phyloP scores from a whole-genome alignment of 2,888 invertebrate genomes.

The Anagyrus pseudococci region DNA sequence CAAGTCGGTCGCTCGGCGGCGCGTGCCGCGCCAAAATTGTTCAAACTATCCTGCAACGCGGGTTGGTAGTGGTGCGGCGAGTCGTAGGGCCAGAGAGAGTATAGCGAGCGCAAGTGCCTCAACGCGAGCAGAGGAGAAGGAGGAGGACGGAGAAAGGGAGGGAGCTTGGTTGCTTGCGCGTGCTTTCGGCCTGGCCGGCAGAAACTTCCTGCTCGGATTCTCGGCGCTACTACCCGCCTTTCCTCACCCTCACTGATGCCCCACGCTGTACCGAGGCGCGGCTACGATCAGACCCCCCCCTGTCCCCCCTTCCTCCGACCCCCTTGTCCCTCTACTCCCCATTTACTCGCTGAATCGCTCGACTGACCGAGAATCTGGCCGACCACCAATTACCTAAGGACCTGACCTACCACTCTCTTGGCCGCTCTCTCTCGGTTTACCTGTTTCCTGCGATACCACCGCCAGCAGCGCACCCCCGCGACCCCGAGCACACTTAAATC shows the following conservation, averaged over 20 bases:
- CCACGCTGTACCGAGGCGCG: slow-evolving; percentile 17
- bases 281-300: neutral
- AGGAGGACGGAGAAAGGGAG: slow-evolving; percentile 40
- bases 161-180: no score
- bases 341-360: slow-evolving; percentile 47
- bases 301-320: slow-evolving; percentile 16
- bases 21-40: slow-evolving; percentile 47
- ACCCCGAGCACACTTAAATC: neutral
- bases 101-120: no score
- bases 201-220: slow-evolving; percentile 40
- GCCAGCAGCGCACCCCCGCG: slow-evolving; percentile 1
- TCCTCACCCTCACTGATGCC: slow-evolving; percentile 43
- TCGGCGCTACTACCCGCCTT: slow-evolving; percentile 23
- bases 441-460: slow-evolving; percentile 6
- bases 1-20: slow-evolving; percentile 42
- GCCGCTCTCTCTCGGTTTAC: slow-evolving; percentile 1
- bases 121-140: no score
- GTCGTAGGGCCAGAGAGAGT: no score
- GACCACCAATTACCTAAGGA: slow-evolving; percentile 52
- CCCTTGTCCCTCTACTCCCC: neutral
- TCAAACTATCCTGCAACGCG: slow-evolving; percentile 49
- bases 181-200: neutral
- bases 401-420: slow-evolving; percentile 30
- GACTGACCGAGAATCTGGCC: slow-evolving; percentile 56
- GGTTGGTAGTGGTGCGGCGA: slow-evolving; percentile 35